phyloP scores from a whole-genome alignment of 2,797 vertebrate genomes.

The Labroides dimidiatus region DNA sequence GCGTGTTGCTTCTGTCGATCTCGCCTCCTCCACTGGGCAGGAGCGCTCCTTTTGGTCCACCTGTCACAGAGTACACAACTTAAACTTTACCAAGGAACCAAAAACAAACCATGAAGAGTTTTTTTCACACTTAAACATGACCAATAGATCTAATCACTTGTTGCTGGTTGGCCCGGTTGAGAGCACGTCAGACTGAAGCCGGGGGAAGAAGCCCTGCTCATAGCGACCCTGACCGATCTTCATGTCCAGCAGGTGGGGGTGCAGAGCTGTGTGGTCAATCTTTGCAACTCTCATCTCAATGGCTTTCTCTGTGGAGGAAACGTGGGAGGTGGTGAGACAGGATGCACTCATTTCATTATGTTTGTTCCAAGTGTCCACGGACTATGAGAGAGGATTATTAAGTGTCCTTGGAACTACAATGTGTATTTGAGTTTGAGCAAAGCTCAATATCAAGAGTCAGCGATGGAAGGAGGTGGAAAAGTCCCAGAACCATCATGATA shows the following conservation, averaged over 20 bases:
- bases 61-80: conserved; percentile 70
- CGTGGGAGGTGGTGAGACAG: neutral
- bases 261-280: conserved; percentile 98
- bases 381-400: neutral
- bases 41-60: conserved; percentile 98
- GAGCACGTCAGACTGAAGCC: conserved; percentile 95
- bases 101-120: neutral
- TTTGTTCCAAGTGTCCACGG: neutral
- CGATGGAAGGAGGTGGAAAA: neutral
- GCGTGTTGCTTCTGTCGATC: conserved; percentile 98
- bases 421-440: neutral
- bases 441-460: conserved; percentile 5
- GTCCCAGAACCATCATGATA: neutral
- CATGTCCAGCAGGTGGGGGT: conserved; percentile 98
- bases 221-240: conserved; percentile 99
- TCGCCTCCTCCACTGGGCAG: conserved; percentile 95
- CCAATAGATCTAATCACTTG: conserved; percentile 86
- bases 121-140: neutral
- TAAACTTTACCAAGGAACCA: neutral
- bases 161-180: conserved; percentile 95
- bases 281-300: conserved; percentile 95
- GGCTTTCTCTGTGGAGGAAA: conserved; percentile 88
- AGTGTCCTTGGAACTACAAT: neutral
- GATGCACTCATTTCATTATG: neutral
- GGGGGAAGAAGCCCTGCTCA: conserved; percentile 97